phyloP scores from a whole-genome alignment of 2,113 vertebrate genomes.

The Equus quagga region DNA sequence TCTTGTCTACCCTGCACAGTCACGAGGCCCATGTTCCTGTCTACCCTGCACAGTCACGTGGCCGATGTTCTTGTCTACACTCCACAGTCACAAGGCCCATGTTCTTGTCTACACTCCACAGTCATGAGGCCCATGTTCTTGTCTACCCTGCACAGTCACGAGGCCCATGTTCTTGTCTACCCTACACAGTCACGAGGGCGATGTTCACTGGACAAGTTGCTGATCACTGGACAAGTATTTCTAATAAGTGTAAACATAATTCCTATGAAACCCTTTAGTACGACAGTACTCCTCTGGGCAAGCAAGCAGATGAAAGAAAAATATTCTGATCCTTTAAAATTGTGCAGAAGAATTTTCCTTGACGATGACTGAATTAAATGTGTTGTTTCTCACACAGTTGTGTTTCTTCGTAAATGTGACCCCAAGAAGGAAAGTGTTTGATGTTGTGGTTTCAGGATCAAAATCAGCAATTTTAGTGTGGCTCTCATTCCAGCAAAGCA shows the following conservation, averaged over 20 bases:
- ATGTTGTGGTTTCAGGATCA: neutral
- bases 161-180: neutral
- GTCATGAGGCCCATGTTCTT: too few species aligned
- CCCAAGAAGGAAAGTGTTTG: neutral
- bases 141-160: too few species aligned
- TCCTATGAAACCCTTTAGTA: neutral
- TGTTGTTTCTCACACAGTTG: neutral
- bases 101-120: too few species aligned
- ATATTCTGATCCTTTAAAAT: neutral
- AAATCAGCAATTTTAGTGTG: neutral
- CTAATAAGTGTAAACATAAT: neutral
- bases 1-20: too few species aligned
- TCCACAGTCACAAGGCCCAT: too few species aligned
- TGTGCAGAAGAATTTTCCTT: neutral
- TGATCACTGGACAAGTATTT: neutral
- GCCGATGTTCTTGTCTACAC: neutral
- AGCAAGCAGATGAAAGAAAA: neutral
- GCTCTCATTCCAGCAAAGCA: neutral
- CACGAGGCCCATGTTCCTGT: neutral
- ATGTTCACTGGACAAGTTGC: neutral
- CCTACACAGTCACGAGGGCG: neutral
- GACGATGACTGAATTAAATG: neutral
- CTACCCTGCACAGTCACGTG: neutral
- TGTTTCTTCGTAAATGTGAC: neutral
- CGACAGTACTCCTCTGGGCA: neutral